phyloP scores from a whole-genome alignment of 2,888 invertebrate genomes.

The Chymomyza procnemis region DNA sequence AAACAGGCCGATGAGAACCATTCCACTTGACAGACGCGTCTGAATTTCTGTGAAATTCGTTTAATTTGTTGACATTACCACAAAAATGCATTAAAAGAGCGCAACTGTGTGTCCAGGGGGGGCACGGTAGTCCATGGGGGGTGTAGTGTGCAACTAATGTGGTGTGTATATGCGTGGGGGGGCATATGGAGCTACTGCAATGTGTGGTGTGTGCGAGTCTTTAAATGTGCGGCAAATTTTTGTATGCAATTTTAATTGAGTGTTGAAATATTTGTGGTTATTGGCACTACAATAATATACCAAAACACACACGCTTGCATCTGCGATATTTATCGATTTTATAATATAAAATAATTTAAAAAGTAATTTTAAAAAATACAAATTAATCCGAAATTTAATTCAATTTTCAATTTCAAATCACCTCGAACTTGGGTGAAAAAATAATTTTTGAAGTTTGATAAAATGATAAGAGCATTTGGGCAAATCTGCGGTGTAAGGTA shows the following conservation, averaged over 20 bases:
- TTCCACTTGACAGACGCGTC: neutral
- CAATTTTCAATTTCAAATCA: too few species aligned
- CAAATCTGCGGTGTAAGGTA: too few species aligned
- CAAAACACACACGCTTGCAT: conserved; percentile 24
- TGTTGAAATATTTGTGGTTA: conserved; percentile 68
- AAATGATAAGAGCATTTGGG: too few species aligned
- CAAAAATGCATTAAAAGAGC: conserved; percentile 63
- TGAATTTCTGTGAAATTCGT: conserved; percentile 59
- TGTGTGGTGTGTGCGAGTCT: conserved; percentile 25
- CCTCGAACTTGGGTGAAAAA: too few species aligned
- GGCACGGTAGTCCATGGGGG: neutral
- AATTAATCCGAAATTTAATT: too few species aligned
- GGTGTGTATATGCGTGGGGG: too few species aligned
- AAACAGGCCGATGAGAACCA: neutral
- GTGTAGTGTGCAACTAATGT: too few species aligned
- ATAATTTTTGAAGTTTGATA: too few species aligned
- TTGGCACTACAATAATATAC: conserved; percentile 41
- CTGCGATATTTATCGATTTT: neutral
- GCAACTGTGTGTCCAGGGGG: conserved; percentile 2
- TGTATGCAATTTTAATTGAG: conserved; percentile 70
- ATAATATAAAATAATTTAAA: neutral
- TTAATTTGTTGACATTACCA: conserved; percentile 70
- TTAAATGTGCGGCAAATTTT: conserved; percentile 71
- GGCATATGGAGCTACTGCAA: too few species aligned
- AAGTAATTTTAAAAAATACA: too few species aligned